Base-by-base conservation (phyloP, 1,140 invertebrate genomes). In the Eupristina koningsbergeri region DNA sequence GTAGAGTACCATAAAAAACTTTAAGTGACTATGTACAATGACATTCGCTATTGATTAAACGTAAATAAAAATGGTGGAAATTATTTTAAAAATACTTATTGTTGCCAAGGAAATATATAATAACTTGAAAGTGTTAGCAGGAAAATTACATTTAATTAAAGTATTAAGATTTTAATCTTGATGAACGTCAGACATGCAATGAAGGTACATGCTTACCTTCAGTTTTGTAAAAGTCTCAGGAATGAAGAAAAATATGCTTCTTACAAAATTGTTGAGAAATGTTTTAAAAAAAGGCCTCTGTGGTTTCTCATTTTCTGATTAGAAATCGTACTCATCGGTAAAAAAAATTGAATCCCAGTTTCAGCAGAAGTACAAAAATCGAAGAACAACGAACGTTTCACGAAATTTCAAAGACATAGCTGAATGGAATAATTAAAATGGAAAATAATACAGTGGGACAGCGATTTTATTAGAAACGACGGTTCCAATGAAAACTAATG, bases 121-220 rank as follows among this genome's bases (percentile, higher is more conserved):
- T 19, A 17, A 34, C 31, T 67, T 31, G 22, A 36, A 67, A 67
- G 34, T 67, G 31, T 36, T 36, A 36, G 64, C 64, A 15, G 36
- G 64, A 67, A 67, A 67, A 67, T 67, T 67, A 39, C 64, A 67
- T 67, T 67, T 67, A 67, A 67, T 67, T 67, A 67, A 36, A 22
- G 31, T 67, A 67, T 36, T 67, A 15, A 67, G 64, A 67, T 36
- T 36, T 67, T 36, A 36, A 67, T 67, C 64, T 67, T 6, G 34
- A 3, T 9, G 17, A 36, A 17, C 13, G 17, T 36, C 31, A 15
- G 29, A 3, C 7, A 36, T 19, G 64, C 13, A 39, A 67, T 3
- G 64, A 67, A 67, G 64, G 64, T 67, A 36, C 64, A 19, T 5
- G 64, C 64, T 67, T 67, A 39, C 64, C 64, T 67, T 73, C 69